These are phyloP conservation scores for Anabacerthia variegaticeps DNA, from an alignment of 2,797 vertebrate genomes.

Conservation along the genomic window DNA sequence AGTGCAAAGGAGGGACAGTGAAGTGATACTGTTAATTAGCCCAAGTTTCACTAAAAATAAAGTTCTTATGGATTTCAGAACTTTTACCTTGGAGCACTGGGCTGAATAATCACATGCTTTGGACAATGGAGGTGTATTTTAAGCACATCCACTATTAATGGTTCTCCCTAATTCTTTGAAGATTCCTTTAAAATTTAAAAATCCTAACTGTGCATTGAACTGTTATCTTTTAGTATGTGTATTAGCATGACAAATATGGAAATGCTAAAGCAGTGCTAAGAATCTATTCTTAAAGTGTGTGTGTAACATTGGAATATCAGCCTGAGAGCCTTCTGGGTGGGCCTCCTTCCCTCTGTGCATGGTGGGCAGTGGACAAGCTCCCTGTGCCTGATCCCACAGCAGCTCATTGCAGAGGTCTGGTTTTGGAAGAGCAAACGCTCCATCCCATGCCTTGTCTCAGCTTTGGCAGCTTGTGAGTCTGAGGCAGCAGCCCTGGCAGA, in stretches of 20 bases:
- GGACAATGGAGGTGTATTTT: not conserved
- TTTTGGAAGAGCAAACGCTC: no score
- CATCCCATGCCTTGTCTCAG: not conserved
- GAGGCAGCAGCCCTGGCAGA: not conserved
- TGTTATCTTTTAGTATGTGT: not conserved
- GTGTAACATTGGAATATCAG: not conserved
- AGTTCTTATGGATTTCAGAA: not conserved
- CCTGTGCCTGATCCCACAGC: not conserved
- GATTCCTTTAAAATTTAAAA: not conserved
- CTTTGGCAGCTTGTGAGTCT: not conserved
- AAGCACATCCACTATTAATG: not conserved
- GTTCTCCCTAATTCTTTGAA: not conserved
- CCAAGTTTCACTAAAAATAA: not conserved
- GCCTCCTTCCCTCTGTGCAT: not conserved
- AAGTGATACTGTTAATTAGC: not conserved
- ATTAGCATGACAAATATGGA: not conserved
- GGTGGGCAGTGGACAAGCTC: rapidly evolving
- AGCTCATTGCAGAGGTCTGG: not conserved
- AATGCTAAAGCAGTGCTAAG: not conserved
- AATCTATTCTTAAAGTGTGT: not conserved
- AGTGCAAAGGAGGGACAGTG: not conserved
- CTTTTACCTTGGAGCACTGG: not conserved
- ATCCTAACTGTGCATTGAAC: not conserved
- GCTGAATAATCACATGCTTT: not conserved
- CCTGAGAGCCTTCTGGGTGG: not conserved